phyloP scores from a whole-genome alignment of 2,888 invertebrate genomes.

The Odontocerum albicorne region DNA sequence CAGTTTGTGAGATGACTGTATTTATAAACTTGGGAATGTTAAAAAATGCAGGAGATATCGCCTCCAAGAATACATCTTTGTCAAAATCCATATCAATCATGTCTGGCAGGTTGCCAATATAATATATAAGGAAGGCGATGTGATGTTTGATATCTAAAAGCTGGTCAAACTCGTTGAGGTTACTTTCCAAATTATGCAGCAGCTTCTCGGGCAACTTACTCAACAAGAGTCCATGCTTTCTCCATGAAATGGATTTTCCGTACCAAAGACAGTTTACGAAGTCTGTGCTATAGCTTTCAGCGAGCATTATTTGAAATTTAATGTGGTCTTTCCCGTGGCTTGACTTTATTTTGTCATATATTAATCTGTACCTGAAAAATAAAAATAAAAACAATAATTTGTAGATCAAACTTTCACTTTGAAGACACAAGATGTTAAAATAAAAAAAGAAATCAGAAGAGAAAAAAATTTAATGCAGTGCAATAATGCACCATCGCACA shows the following conservation, averaged over 20 bases:
- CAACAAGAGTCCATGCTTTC: slow-evolving; percentile 45
- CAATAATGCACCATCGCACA: no score
- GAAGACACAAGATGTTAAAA: no score
- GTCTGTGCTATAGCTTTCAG: slow-evolving; percentile 39
- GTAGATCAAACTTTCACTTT: no score
- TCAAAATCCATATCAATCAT: background rate
- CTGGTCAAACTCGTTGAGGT: slow-evolving; percentile 43
- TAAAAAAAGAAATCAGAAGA: no score
- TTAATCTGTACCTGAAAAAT: slow-evolving; percentile 27
- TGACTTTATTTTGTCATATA: slow-evolving; percentile 29
- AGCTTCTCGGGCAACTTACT: slow-evolving; percentile 44
- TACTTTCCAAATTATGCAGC: slow-evolving; percentile 41
- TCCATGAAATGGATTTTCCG: slow-evolving; percentile 43
- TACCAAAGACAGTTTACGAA: slow-evolving; percentile 47
- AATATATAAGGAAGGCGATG: slow-evolving; percentile 47
- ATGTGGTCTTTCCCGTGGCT: slow-evolving; percentile 21
- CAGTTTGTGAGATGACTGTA: slow-evolving; percentile 9
- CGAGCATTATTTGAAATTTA: slow-evolving; percentile 19
- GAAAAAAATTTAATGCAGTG: no score
- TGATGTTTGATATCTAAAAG: slow-evolving; percentile 48
- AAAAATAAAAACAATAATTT: no score
- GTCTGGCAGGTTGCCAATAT: slow-evolving; percentile 35
- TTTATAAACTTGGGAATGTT: slow-evolving; percentile 24
- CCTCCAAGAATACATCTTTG: slow-evolving; percentile 6
- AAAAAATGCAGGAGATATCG: slow-evolving; percentile 18